Evolutionary conservation across 2,888 invertebrate genomes (phyloP).

Genomic region (Chrysotoxum bicinctum): DNA sequence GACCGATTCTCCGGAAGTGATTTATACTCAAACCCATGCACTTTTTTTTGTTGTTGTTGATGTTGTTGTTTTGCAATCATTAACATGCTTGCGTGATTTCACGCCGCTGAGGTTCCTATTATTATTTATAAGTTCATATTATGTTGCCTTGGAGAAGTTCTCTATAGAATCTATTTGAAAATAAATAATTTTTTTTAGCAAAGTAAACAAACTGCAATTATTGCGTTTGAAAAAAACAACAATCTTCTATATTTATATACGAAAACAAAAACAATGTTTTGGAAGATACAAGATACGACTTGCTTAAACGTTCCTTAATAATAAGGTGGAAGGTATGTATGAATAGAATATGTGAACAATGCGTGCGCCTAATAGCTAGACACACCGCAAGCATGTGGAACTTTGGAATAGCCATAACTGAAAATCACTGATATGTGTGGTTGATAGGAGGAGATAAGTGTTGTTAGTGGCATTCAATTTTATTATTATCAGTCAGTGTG

Average conservation of each 20-base stretch:
- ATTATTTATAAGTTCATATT: conserved; percentile 19
- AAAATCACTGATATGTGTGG: conserved; percentile 1
- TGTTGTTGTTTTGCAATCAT: conserved; percentile 4
- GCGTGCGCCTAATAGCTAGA: neutral
- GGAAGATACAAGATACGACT: neutral
- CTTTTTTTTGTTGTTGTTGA: neutral
- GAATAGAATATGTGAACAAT: neutral
- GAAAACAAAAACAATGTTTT: neutral
- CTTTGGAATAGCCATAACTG: neutral
- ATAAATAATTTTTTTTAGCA: neutral
- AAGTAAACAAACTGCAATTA: conserved; percentile 24
- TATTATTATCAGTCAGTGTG: neutral
- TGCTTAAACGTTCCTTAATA: neutral
- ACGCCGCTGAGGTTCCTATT: conserved; percentile 15
- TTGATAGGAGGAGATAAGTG: conserved; percentile 2
- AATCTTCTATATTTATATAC: neutral
- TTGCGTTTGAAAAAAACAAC: neutral
- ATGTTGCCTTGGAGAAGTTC: conserved; percentile 24
- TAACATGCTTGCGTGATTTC: conserved; percentile 33
- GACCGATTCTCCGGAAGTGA: conserved; percentile 4
- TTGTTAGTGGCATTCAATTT: conserved; percentile 11
- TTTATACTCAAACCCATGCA: conserved; percentile 1
- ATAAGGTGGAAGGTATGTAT: neutral
- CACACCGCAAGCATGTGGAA: neutral
- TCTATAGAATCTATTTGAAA: neutral